These are phyloP conservation scores for Chaetophractus vellerosus DNA, from an alignment of 2,797 vertebrate genomes.

Conservation along the genomic window DNA sequence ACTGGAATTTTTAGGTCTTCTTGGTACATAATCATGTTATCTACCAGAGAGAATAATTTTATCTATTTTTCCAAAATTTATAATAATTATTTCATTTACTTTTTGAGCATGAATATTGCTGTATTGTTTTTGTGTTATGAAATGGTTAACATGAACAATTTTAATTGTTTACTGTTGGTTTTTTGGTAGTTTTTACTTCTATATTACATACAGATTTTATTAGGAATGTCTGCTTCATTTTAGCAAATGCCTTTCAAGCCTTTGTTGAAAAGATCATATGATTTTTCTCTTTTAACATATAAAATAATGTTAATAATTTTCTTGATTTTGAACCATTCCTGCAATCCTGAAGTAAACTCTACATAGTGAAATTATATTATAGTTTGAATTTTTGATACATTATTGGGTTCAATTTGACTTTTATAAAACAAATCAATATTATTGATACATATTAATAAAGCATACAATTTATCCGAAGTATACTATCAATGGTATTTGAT, in stretches of 20 bases:
- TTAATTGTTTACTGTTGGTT: conserved; percentile 9
- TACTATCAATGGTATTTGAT: too few relatives aligned
- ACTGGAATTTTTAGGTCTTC: not conserved
- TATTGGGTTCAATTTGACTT: not conserved
- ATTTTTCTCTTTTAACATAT: not conserved
- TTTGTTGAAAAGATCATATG: not conserved
- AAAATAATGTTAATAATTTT: conserved; percentile 19
- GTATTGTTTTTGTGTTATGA: not conserved
- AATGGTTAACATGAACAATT: conserved; percentile 24
- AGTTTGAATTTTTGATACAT: not conserved
- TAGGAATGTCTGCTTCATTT: not conserved
- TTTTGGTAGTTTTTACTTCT: conserved; percentile 7
- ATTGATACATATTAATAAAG: too few relatives aligned
- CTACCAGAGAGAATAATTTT: conserved; percentile 31
- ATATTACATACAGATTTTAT: not conserved
- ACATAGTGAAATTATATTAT: not conserved
- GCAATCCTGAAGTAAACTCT: not conserved
- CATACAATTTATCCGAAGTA: too few relatives aligned
- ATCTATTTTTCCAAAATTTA: not conserved
- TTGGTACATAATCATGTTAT: not conserved
- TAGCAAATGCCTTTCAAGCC: not conserved
- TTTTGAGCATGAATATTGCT: not conserved
- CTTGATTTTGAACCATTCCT: not conserved
- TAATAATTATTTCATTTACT: conserved; percentile 55
- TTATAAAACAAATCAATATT: not conserved